phyloP scores from a whole-genome alignment of 2,113 vertebrate species.

The Athene cunicularia region DNA sequence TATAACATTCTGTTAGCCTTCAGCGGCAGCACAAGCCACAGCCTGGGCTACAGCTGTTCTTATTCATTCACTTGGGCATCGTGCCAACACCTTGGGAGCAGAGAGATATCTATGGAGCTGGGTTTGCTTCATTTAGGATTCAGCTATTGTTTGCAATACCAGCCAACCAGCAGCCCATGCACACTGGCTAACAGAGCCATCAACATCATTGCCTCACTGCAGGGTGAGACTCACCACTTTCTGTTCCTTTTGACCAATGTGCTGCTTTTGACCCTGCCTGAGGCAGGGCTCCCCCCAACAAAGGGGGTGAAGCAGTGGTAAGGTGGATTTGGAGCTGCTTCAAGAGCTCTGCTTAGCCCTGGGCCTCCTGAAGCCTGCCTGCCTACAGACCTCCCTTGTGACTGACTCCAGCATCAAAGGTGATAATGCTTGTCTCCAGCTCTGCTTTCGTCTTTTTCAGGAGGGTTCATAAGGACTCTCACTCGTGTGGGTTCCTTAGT shows the following conservation, averaged over 20 bases:
- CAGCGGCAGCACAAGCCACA: rapidly evolving
- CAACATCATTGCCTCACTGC: background rate
- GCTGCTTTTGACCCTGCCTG: background rate
- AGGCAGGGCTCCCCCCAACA: background rate
- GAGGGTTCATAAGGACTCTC: background rate
- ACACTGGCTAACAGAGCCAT: background rate
- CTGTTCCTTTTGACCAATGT: background rate
- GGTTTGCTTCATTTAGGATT: background rate
- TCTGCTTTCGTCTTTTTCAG: background rate
- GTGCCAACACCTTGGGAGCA: rapidly evolving
- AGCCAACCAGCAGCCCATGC: background rate
- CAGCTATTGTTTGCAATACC: background rate
- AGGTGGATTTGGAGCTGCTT: background rate
- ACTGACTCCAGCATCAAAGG: background rate
- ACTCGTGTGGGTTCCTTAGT: background rate
- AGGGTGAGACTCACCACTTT: rapidly evolving
- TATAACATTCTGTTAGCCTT: background rate
- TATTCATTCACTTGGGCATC: background rate
- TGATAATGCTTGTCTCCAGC: background rate
- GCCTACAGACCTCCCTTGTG: background rate
- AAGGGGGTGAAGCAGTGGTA: background rate
- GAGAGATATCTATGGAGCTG: background rate
- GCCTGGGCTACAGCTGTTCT: background rate
- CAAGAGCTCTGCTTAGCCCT: background rate
- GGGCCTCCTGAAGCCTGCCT: background rate